Evolutionary conservation across 2,888 invertebrate species (phyloP).

Genomic region (Periphyllus acericola): DNA sequence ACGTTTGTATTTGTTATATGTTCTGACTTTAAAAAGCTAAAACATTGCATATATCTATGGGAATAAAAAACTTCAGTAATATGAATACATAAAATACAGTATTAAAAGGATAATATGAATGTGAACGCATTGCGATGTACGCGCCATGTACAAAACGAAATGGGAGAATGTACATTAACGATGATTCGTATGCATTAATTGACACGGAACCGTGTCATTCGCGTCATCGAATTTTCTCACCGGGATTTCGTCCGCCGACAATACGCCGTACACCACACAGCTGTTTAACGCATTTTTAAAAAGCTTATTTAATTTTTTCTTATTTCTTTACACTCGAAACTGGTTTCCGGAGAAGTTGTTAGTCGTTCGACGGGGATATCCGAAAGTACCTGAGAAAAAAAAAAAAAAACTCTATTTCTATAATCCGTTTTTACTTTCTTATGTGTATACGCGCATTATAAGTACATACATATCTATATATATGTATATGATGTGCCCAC

Average conservation of each 20-base stretch:
- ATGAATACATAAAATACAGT: too few relatives aligned
- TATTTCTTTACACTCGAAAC: not conserved
- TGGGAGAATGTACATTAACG: not conserved
- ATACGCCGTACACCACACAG: not conserved
- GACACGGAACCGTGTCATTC: not conserved
- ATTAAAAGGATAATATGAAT: not conserved
- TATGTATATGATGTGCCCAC: not conserved
- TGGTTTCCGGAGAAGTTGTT: slow-evolving; percentile 33
- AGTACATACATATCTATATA: too few relatives aligned
- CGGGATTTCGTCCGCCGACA: not conserved
- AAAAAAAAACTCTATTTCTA: not conserved
- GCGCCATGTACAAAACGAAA: not conserved
- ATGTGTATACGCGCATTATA: not conserved
- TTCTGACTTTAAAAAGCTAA: too few relatives aligned
- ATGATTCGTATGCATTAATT: not conserved
- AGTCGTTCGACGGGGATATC: slow-evolving; percentile 16
- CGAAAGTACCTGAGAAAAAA: slow-evolving; percentile 36
- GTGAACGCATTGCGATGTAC: not conserved
- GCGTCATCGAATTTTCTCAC: not conserved
- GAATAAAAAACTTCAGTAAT: too few relatives aligned
- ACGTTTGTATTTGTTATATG: too few relatives aligned
- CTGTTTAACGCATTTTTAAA: not conserved
- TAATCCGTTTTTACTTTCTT: slow-evolving; percentile 53
- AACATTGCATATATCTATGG: too few relatives aligned
- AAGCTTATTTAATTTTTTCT: not conserved